A percentile compares a stretch with the other conserved stretches of the same genome.
These are phyloP conservation scores for Zoanthus sansibaricus DNA, from an alignment of 92 coral and sea anemone genomes.

Conservation along the genomic window DNA sequence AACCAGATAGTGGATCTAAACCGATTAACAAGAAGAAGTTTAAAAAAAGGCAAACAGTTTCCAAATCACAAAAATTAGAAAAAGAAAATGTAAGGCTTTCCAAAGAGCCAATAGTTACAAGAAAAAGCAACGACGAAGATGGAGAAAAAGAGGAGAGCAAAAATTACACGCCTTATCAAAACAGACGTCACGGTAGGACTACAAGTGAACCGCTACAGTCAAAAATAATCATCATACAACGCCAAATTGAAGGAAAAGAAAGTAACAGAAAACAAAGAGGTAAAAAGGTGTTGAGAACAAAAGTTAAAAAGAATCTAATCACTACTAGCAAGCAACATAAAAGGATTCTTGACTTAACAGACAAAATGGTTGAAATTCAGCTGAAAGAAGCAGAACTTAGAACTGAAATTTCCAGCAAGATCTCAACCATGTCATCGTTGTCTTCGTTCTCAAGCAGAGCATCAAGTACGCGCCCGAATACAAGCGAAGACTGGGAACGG, in stretches of 20 bases:
- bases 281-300: conserved; percentile 61
- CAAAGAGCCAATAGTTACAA: conserved; percentile 71
- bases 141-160: conserved; percentile 67
- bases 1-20: conserved; percentile 11
- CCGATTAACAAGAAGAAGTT: background rate
- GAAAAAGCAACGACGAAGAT: conserved; percentile 70
- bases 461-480: conserved; percentile 23
- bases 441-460: conserved; percentile 27
- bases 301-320: conserved; percentile 66
- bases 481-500: conserved; percentile 39
- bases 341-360: conserved; percentile 78
- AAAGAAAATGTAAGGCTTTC: conserved; percentile 65
- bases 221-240: conserved; percentile 72
- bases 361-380: conserved; percentile 72
- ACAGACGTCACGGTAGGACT: conserved; percentile 84
- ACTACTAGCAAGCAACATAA: conserved; percentile 80
- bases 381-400: conserved; percentile 80
- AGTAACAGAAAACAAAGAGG: conserved; percentile 59
- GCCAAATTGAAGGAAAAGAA: conserved; percentile 70
- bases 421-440: conserved; percentile 5
- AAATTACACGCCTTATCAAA: conserved; percentile 69
- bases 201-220: conserved; percentile 74
- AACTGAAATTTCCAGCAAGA: conserved; percentile 66
- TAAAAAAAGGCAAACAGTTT: conserved; percentile 53
- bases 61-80: conserved; percentile 70